Conservation (phyloP, 2,113 vertebrate species). For the Otolemur garnettii region DNA sequence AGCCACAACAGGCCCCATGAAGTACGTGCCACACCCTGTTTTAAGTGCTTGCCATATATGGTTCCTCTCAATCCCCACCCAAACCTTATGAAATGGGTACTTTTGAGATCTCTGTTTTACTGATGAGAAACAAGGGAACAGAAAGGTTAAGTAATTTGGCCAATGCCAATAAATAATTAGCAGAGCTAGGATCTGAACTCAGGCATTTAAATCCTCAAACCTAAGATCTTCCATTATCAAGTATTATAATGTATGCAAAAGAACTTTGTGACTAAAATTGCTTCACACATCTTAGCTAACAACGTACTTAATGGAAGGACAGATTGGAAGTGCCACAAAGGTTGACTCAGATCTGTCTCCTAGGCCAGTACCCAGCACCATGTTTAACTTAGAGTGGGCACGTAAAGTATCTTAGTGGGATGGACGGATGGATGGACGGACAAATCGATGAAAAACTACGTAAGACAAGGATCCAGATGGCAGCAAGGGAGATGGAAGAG, state of each 20-base stretch:
- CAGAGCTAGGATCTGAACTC: background rate
- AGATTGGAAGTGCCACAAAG: background rate
- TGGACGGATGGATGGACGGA: background rate
- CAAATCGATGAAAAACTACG: background rate
- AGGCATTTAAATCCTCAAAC: background rate
- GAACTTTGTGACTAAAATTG: background rate
- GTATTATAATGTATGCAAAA: background rate
- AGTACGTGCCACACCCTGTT: background rate
- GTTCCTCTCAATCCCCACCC: background rate
- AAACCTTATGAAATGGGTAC: background rate
- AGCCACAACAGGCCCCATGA: background rate
- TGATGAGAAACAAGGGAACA: background rate
- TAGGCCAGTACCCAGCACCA: background rate
- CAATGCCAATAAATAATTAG: background rate
- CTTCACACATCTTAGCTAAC: constrained; percentile 8
- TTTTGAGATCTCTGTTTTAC: background rate
- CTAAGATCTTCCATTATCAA: background rate
- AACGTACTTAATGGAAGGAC: background rate
- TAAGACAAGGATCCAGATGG: background rate
- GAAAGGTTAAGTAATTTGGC: background rate
- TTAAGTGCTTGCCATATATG: background rate
- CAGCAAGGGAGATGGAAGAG: background rate
- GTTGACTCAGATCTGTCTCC: background rate
- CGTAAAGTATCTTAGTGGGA: background rate
- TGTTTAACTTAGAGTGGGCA: background rate